Evolutionary conservation across 2,113 vertebrate species (phyloP).

Genomic region (Eudyptes chrysolophus): DNA sequence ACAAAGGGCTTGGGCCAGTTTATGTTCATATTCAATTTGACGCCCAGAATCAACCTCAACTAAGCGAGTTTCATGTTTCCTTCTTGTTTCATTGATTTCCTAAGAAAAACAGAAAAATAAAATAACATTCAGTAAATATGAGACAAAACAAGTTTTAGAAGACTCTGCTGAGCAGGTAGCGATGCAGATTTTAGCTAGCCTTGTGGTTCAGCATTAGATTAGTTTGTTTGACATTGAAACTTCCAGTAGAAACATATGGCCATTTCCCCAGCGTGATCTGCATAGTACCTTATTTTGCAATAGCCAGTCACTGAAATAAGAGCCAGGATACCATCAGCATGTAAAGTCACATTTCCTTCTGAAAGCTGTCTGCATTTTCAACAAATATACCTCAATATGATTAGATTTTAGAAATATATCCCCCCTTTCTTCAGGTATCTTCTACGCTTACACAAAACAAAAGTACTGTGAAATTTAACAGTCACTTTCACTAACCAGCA

Average conservation of each 20-base stretch:
- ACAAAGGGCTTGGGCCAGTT: constrained; percentile 80
- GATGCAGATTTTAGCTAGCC: not conserved
- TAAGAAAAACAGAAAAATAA: constrained; percentile 6
- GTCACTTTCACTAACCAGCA: not conserved
- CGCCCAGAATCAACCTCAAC: constrained; percentile 85
- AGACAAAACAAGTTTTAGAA: not conserved
- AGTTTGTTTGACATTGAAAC: not conserved
- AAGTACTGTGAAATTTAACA: not conserved
- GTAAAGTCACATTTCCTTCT: not conserved
- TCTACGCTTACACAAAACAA: not conserved
- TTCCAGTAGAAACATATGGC: not conserved
- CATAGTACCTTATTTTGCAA: not conserved
- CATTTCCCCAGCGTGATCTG: not conserved
- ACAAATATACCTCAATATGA: not conserved
- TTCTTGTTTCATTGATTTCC: constrained; percentile 86
- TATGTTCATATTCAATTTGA: constrained; percentile 84
- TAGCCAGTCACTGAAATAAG: not conserved
- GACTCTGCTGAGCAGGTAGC: rapidly evolving
- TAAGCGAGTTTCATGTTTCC: constrained; percentile 78
- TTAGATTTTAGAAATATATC: not conserved
- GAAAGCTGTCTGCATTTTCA: not conserved
- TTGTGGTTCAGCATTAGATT: not conserved
- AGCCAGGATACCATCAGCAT: not conserved
- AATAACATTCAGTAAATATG: not conserved
- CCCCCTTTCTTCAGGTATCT: not conserved